Percentiles rank a stretch among this genome's conserved stretches.
Conservation (phyloP, 2,888 invertebrate species). For the Cephus runcator region DNA sequence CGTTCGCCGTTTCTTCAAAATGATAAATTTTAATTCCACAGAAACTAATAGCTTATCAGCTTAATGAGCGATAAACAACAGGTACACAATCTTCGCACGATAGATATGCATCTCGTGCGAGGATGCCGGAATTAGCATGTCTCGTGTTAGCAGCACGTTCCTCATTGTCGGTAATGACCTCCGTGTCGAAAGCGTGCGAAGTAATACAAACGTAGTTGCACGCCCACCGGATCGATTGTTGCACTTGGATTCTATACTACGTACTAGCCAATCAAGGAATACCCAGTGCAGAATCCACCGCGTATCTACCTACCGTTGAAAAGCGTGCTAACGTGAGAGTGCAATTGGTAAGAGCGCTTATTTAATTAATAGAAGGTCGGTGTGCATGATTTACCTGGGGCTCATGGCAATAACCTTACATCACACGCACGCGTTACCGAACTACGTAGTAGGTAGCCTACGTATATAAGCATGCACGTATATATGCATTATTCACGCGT, state of each 20-base stretch:
- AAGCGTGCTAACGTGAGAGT: conserved; percentile 18
- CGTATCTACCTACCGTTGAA: background rate
- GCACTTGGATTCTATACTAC: background rate
- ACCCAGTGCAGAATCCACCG: background rate
- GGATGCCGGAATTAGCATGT: no score
- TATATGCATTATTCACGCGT: conserved; percentile 27
- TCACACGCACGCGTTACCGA: conserved; percentile 16
- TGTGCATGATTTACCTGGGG: conserved; percentile 25
- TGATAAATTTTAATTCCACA: no score
- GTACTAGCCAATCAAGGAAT: background rate
- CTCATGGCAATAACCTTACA: conserved; percentile 25
- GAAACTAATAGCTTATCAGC: no score
- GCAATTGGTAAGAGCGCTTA: conserved; percentile 23
- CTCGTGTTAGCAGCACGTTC: no score
- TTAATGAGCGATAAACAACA: no score
- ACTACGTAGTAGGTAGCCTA: background rate
- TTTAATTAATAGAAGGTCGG: conserved; percentile 22
- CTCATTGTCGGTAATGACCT: no score
- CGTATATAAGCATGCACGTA: conserved; percentile 2
- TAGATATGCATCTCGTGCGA: no score
- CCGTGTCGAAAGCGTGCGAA: no score
- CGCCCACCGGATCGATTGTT: no score
- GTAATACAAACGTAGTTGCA: no score
- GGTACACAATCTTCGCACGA: no score
- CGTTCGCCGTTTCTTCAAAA: no score